Percentiles rank a stretch among this genome's conserved stretches.
These are phyloP conservation scores for Clostera curtula DNA, from an alignment of 2,888 invertebrate genomes.

Conservation along the genomic window DNA sequence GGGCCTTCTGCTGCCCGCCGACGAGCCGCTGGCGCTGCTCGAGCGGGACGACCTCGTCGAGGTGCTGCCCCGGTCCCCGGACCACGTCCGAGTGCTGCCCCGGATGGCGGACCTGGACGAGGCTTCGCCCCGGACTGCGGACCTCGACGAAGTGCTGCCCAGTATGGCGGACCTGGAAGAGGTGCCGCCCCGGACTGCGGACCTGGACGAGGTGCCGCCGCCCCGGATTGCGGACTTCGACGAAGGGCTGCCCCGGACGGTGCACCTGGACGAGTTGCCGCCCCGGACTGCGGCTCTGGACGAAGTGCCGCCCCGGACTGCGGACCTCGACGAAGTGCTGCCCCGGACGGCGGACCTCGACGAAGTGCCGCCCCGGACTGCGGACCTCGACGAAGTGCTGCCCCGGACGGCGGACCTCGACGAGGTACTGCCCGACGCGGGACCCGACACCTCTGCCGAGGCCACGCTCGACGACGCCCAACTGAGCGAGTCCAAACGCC, in stretches of 20 bases:
- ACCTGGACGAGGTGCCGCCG: not conserved
- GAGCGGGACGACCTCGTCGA: conserved; percentile 38
- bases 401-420: not conserved
- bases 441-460: not conserved
- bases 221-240: not conserved
- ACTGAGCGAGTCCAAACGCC: conserved; percentile 20
- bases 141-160: not conserved
- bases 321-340: not conserved
- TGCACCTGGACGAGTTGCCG: too few species aligned
- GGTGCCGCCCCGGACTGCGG: not conserved
- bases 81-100: not conserved
- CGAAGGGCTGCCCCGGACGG: not conserved
- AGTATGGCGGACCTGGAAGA: conserved; percentile 2
- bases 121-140: too few species aligned
- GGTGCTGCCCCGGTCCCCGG: conserved; percentile 18
- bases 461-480: conserved; percentile 1
- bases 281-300: not conserved
- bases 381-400: not conserved
- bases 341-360: conserved; percentile 2
- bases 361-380: not conserved
- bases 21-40: conserved; percentile 44
- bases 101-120: not conserved
- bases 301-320: not conserved
- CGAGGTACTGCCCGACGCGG: not conserved
- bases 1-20: conserved; percentile 46